Percentiles rank a stretch among this genome's conserved stretches.
These are phyloP conservation scores for Xenopus tropicalis DNA, from an alignment of 2,113 vertebrate genomes.

Conservation along the genomic window DNA sequence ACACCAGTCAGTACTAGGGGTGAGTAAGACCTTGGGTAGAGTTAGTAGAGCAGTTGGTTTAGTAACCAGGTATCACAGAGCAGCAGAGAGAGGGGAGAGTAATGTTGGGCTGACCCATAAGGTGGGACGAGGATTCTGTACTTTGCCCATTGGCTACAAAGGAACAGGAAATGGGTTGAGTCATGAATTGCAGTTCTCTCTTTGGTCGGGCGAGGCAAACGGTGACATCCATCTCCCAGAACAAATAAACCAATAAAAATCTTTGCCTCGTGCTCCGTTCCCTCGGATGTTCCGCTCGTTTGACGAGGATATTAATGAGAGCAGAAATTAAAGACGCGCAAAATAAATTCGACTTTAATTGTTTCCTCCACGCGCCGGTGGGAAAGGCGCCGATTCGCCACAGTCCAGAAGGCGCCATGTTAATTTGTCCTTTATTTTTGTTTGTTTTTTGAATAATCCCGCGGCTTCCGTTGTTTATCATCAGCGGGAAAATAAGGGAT, in stretches of 20 bases:
- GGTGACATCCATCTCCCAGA: background rate
- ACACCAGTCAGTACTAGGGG: too few species aligned
- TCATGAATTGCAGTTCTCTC: background rate
- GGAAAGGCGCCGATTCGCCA: conserved; percentile 96
- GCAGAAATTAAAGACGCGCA: conserved; percentile 95
- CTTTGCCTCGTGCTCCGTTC: conserved; percentile 43
- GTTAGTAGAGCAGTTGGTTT: too few species aligned
- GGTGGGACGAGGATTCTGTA: too few species aligned
- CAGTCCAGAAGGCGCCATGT: conserved; percentile 99
- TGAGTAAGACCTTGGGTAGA: too few species aligned
- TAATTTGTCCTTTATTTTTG: conserved; percentile 99
- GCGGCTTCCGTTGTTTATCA: conserved; percentile 45
- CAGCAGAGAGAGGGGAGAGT: too few species aligned
- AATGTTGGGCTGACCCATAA: too few species aligned
- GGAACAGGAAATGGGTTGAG: too few species aligned
- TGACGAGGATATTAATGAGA: conserved; percentile 91
- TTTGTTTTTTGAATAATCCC: conserved; percentile 98
- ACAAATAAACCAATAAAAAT: conserved; percentile 10
- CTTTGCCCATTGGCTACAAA: too few species aligned
- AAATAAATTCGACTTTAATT: conserved; percentile 99
- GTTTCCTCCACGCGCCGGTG: conserved; percentile 99
- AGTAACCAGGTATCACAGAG: too few species aligned
- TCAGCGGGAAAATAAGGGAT: too few species aligned
- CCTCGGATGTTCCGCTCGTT: conserved; percentile 85
- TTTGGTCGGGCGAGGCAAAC: background rate